Percentiles rank a stretch among this genome's conserved stretches.
These are phyloP conservation scores for Drosophila parabipectinata DNA, from an alignment of 1,140 invertebrate genomes.

Conservation along the genomic window DNA sequence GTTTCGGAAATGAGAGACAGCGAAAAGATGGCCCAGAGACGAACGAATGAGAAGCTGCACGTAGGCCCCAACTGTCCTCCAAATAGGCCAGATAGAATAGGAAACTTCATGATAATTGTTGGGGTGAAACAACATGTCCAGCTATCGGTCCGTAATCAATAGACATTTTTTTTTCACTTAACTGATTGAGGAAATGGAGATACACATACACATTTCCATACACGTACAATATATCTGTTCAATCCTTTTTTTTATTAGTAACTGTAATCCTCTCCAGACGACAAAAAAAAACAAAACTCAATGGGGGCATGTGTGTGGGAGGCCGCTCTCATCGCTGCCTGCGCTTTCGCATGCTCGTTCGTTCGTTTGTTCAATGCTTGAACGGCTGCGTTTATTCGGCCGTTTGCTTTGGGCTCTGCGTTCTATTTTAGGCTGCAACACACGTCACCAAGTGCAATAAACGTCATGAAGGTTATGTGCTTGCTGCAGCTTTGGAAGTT, in stretches of 20 bases:
- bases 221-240: neutral
- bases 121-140: constrained; percentile 22
- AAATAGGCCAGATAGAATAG: constrained; percentile 27
- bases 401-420: constrained; percentile 29
- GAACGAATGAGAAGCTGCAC: constrained; percentile 35
- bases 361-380: neutral
- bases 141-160: constrained; percentile 14
- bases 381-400: constrained; percentile 10
- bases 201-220: neutral
- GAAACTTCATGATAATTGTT: constrained; percentile 24
- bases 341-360: constrained; percentile 27
- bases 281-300: constrained; percentile 12
- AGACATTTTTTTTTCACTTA: constrained; percentile 23
- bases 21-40: constrained; percentile 10
- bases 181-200: constrained; percentile 5
- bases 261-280: constrained; percentile 32
- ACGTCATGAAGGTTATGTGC: constrained; percentile 46
- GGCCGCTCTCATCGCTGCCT: constrained; percentile 33
- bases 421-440: constrained; percentile 48
- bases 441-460: constrained; percentile 53
- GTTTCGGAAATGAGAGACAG: constrained; percentile 5
- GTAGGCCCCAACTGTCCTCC: constrained; percentile 39
- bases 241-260: constrained; percentile 2
- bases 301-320: constrained; percentile 28
- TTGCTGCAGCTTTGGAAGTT: constrained; percentile 44